Conservation (phyloP, 1,140 invertebrate genomes). For the Dendroctonus ponderosae region DNA sequence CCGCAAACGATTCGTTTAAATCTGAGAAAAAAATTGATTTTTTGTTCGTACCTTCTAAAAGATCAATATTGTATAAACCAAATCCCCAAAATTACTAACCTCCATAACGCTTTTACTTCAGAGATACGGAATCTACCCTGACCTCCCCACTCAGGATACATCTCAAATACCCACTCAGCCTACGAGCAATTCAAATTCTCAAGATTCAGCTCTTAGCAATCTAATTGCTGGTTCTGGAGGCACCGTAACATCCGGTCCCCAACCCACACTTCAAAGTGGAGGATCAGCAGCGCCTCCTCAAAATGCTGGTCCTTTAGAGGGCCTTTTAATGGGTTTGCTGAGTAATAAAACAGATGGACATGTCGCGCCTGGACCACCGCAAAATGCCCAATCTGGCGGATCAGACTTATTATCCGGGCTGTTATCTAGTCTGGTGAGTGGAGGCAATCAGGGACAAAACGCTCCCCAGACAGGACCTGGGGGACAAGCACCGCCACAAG, state of each 20-base stretch:
- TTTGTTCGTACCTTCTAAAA: too few species aligned
- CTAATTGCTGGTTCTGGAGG: constrained; percentile 27
- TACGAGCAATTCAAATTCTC: constrained; percentile 4
- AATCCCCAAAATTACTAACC: too few species aligned
- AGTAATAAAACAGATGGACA: constrained; percentile 11
- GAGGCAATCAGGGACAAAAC: constrained; percentile 2
- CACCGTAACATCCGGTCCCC: constrained; percentile 16
- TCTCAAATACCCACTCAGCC: constrained; percentile 7
- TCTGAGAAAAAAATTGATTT: too few species aligned
- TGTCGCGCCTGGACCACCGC: not conserved
- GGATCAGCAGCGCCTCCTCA: not conserved
- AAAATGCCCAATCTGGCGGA: constrained; percentile 16
- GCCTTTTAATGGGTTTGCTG: constrained; percentile 15
- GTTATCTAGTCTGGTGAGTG: constrained; percentile 24
- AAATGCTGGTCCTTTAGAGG: constrained; percentile 15
- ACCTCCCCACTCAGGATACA: constrained; percentile 32
- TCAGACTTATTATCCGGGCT: constrained; percentile 29
- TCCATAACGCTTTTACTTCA: not conserved
- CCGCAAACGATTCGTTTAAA: too few species aligned
- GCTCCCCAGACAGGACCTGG: not conserved
- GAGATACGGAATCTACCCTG: constrained; percentile 33
- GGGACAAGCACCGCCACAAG: not conserved
- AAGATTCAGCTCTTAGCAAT: constrained; percentile 17
- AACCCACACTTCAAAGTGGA: constrained; percentile 6
- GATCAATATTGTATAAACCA: too few species aligned